phyloP scores from a whole-genome alignment of 2,888 invertebrate genomes.

The Cepaea hortensis region DNA sequence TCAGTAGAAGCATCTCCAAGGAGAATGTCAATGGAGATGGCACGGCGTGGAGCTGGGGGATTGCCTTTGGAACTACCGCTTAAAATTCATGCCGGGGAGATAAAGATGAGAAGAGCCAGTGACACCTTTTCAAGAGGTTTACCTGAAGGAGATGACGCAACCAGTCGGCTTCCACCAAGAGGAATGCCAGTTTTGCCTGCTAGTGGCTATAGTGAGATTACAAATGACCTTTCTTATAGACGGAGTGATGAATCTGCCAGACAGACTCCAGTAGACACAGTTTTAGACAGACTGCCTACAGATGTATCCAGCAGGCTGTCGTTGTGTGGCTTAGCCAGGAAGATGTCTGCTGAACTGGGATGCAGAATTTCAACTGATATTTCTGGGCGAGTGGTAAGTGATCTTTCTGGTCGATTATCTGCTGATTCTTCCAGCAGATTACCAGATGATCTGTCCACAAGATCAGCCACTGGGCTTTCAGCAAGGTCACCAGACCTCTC shows the following conservation, averaged over 20 bases:
- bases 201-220: constrained; percentile 26
- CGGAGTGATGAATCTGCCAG: constrained; percentile 28
- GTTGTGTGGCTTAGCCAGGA: neutral
- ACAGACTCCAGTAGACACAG: constrained; percentile 10
- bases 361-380: constrained; percentile 34
- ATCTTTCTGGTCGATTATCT: constrained; percentile 26
- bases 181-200: constrained; percentile 14
- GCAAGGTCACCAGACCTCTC: constrained; percentile 16
- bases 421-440: neutral
- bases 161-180: constrained; percentile 2
- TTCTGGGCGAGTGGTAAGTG: constrained; percentile 20
- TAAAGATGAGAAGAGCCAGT: constrained; percentile 31
- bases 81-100: constrained; percentile 24
- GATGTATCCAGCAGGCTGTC: constrained; percentile 31
- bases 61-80: constrained; percentile 29
- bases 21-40: constrained; percentile 49
- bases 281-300: constrained; percentile 35
- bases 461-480: constrained; percentile 20
- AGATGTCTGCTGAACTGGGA: constrained; percentile 22
- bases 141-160: constrained; percentile 20
- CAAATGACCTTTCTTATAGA: constrained; percentile 35
- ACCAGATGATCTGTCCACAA: constrained; percentile 36
- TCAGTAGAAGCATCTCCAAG: constrained; percentile 46
- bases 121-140: constrained; percentile 22
- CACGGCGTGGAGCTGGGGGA: constrained; percentile 31